Percentiles rank a stretch among this genome's conserved stretches.
Evolutionary conservation across 2,797 vertebrate genomes (phyloP).

Genomic region (Myotis vivesi): DNA sequence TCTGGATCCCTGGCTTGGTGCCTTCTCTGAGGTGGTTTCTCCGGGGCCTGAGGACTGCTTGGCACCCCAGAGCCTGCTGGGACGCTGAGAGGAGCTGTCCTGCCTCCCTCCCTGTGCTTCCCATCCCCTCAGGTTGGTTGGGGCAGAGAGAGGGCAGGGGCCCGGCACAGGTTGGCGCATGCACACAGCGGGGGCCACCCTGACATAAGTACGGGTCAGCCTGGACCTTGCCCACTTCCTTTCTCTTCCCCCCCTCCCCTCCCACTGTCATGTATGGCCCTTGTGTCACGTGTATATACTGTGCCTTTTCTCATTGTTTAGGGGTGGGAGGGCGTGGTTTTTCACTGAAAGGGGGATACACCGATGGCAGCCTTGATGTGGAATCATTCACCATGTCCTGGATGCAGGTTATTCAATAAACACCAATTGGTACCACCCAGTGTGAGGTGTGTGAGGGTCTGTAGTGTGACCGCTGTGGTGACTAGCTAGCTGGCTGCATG

Average conservation of each 20-base stretch:
- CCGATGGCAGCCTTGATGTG: conserved; percentile 44
- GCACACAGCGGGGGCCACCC: neutral
- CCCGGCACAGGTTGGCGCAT: neutral
- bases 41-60: neutral
- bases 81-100: neutral
- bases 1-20: neutral
- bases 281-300: conserved; percentile 77
- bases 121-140: neutral
- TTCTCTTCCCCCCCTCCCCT: neutral
- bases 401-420: conserved; percentile 73
- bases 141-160: neutral
- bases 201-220: neutral
- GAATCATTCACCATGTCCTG: conserved; percentile 41
- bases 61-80: neutral
- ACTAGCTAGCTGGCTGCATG: neutral
- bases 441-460: conserved; percentile 53
- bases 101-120: neutral
- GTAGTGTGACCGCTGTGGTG: neutral
- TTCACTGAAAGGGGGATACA: conserved; percentile 31
- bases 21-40: neutral
- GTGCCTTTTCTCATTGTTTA: conserved; percentile 76
- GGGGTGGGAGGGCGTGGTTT: conserved; percentile 61
- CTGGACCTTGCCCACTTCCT: neutral
- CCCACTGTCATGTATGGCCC: conserved; percentile 63
- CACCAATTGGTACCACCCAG: conserved; percentile 56